Evolutionary conservation across 2,797 vertebrate species (phyloP), one percentile per base, ranked within the genome.

Genomic region (Cuculus canorus): DNA sequence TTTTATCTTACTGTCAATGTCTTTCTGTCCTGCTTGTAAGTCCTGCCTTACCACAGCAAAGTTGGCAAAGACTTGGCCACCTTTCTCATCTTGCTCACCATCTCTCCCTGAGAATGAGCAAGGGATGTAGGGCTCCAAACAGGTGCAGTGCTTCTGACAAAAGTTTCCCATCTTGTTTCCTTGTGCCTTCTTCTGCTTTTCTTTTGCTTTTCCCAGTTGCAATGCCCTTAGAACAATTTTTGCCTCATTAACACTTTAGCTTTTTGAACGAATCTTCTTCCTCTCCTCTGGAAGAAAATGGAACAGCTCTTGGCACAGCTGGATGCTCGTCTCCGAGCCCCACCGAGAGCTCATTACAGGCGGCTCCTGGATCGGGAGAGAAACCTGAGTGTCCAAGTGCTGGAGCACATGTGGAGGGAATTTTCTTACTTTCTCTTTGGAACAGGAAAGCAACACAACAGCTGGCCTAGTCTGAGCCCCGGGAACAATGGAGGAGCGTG

Each of bases 111-210:
- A 66, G 63, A 96, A 96, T 30, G 97, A 35, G 53, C 97, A 98
- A 1, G 96, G 95, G 15, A 96, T 11, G 65, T 65, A 97, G 52
- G 89, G 68, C 41, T 90, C 13, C 84, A 98, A 35, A 59, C 90
- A 97, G 4, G 43, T 1, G n/a, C 97, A 95, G 48, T 97, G 6
- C 71, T 96, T 98, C 83, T 3, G 95, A 71, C 75, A 96, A 47
- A 93, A 84, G 77, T 95, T 98, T 86, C 91, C 97, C 97, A 95
- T 97, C 59, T 75, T 96, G 28, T 50, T 35, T 65, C 43, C 65
- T 85, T 24, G 37, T 71, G 71, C 12, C 48, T 84, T 91, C 50
- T 86, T 93, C 56, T 79, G 45, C 45, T 86, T 63, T 73, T 75
- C 82, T 80, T 71, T 70, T 1, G 2, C 13, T 93, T 96, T 64